These are phyloP conservation scores for Oegoconia quadripuncta DNA, from an alignment of 2,888 invertebrate species.

Conservation along the genomic window DNA sequence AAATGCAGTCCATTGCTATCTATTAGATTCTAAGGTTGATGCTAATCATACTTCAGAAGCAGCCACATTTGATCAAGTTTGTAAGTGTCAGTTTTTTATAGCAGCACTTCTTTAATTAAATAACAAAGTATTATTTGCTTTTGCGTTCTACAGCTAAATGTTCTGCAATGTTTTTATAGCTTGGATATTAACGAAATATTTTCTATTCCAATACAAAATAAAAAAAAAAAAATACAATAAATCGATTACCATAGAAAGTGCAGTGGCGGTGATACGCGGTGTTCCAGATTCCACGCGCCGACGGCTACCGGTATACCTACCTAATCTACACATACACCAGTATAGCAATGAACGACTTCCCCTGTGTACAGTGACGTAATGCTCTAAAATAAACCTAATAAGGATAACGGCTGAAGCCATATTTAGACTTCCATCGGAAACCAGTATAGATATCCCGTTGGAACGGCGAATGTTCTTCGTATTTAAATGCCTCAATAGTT, in stretches of 20 bases:
- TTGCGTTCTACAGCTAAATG: no score
- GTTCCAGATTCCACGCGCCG: constrained; percentile 45
- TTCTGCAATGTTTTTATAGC: no score
- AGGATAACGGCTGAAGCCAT: constrained; percentile 47
- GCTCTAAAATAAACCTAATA: constrained; percentile 74
- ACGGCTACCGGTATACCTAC: constrained; percentile 23
- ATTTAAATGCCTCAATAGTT: constrained; percentile 14
- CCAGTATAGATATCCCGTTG: constrained; percentile 16
- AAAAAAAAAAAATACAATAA: no score
- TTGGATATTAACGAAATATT: background rate
- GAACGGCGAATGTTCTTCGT: background rate
- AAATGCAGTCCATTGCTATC: no score
- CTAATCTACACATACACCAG: constrained; percentile 8
- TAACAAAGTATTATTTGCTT: no score
- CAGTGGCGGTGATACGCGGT: constrained; percentile 18
- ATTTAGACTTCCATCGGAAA: constrained; percentile 41
- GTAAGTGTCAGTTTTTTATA: no score
- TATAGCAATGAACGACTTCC: constrained; percentile 33
- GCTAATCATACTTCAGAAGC: no score
- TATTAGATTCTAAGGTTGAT: no score
- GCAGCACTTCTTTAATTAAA: no score
- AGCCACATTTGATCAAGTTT: no score
- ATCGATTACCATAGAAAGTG: constrained; percentile 35
- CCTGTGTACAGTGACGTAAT: constrained; percentile 70
- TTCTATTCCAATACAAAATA: constrained; percentile 6